Evolutionary conservation across 2,888 invertebrate species (phyloP), one percentile per base, ranked within the genome.

Genomic region (Gymnoscelis rufifasciata): DNA sequence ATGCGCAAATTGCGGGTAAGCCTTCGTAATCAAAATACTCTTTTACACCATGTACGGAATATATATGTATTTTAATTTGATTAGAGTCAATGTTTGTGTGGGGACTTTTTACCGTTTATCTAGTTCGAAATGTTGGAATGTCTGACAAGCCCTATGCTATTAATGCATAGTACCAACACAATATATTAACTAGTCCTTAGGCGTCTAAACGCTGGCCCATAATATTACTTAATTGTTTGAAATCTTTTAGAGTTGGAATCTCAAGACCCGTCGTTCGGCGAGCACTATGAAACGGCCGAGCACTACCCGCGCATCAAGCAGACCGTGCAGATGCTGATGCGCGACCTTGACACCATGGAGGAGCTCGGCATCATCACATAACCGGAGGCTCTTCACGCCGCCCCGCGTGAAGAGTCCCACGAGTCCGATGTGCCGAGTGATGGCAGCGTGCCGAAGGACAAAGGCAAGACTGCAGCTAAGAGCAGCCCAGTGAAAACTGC

Each of bases 281-380:
- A 89, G 51, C 89, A 91, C 56, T 88, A 89, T 51, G 90, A 90
- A 64, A 89, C 78, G 0, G 77, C 90, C 0, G 89, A 91, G 29
- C 89, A 90, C 57, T 90, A 90, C 62, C 91, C 93, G 12, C 91
- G 91, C 58, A 91, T 92, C 4, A 93, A 93, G 62, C 93, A 94
- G 68, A 93, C 94, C 0, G 78, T 95, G 38, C 92, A 92, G 64
- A 92, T 94, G 90, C 79, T 95, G 45, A 83, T 94, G 60, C 89
- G 92, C 43, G 95, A 95, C 72, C 83, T 95, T 23, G 90, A 90
- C 39, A 91, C 91, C 0, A 90, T 95, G 75, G 90, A 92, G 54
- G 91, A 92, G 58, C 80, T 94, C 8, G 92, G 92, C 0, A 84
- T 90, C 37, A 82, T 92, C 19, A 90, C 86, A 7, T 84, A 75